phyloP scores from a whole-genome alignment of 2,797 vertebrate species.

The Morelia viridis region DNA sequence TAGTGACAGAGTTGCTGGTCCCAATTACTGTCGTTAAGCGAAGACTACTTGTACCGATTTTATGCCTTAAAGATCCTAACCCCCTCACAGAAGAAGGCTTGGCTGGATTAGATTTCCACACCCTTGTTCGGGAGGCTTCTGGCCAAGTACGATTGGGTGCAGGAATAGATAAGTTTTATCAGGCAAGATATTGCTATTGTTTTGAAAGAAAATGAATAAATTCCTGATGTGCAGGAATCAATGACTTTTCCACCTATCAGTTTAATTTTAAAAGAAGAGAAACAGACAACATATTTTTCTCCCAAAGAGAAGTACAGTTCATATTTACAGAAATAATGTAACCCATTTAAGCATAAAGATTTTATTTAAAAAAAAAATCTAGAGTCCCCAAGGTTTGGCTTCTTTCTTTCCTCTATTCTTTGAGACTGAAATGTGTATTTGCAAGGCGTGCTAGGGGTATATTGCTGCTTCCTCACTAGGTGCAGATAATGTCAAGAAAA shows the following conservation, averaged over 20 bases:
- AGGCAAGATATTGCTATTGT: neutral
- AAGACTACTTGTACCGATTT: neutral
- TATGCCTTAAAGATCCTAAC: neutral
- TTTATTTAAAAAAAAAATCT: slow-evolving; percentile 8
- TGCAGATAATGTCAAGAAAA: slow-evolving; percentile 70
- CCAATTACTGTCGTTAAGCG: neutral
- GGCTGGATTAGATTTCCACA: too few species aligned
- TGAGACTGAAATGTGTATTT: slow-evolving; percentile 64
- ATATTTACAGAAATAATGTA: slow-evolving; percentile 22
- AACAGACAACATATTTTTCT: neutral
- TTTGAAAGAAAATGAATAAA: neutral
- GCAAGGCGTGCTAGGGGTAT: slow-evolving; percentile 53
- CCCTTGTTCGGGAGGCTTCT: neutral
- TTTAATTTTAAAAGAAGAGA: neutral
- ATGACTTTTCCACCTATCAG: neutral
- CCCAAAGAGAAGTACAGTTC: neutral
- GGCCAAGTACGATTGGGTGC: too few species aligned
- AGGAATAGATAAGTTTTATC: neutral
- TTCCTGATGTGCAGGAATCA: neutral
- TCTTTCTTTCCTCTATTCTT: slow-evolving; percentile 42
- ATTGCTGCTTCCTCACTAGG: slow-evolving; percentile 58
- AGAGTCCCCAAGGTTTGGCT: slow-evolving; percentile 22
- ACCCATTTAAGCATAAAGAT: slow-evolving; percentile 50
- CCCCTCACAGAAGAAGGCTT: neutral
- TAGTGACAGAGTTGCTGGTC: neutral